Evolutionary conservation across 2,113 vertebrate species (phyloP), one percentile per base, ranked within the genome.

Genomic region (Haemorhous mexicanus): DNA sequence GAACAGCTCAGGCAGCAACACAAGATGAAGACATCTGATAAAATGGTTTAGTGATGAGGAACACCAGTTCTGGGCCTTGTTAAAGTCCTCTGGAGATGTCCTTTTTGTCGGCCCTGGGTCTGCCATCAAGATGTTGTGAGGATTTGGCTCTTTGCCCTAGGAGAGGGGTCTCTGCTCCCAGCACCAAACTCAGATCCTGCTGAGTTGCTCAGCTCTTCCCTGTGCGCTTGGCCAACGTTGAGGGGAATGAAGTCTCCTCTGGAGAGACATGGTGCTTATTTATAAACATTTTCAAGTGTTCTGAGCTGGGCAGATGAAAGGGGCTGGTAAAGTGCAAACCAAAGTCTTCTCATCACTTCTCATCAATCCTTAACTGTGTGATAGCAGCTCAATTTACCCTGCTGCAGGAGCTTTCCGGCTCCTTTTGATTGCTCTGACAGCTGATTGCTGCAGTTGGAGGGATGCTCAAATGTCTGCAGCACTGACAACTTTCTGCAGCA

Each of bases 281-380:
- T 89, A 87, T 85, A 85, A 94, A 93, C 55, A 82, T 37, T 56
- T 89, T 58, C 49, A 89, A 91, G 70, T 58, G 37, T 76, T 87
- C 69, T 32, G 46, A 46, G 28, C 44, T 76, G 37, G 79, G 81
- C 33, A 82, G 78, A 76, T 86, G 83, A 94, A 86, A 95, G 59
- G 30, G 23, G 7, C 30, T 69, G 17, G 56, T 69, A 32, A 69
- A 85, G 35, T 62, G 43, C 68, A 78, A 77, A 84, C 47, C 39
- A 11, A 8, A 32, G 27, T n/a, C 62, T 35, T 88, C 62, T 78
- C 52, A 75, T 50, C 64, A 87, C 62, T 35, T 88, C 62, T 78
- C 52, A 75, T 50, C 64, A 87, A 2, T 46, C 52, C 32, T 64
- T 30, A 50, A 24, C 59, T 72, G 53, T 67, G 44, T 87, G 70